phyloP scores from a whole-genome alignment of 1,140 invertebrate species.

The Palaemon carinicauda region DNA sequence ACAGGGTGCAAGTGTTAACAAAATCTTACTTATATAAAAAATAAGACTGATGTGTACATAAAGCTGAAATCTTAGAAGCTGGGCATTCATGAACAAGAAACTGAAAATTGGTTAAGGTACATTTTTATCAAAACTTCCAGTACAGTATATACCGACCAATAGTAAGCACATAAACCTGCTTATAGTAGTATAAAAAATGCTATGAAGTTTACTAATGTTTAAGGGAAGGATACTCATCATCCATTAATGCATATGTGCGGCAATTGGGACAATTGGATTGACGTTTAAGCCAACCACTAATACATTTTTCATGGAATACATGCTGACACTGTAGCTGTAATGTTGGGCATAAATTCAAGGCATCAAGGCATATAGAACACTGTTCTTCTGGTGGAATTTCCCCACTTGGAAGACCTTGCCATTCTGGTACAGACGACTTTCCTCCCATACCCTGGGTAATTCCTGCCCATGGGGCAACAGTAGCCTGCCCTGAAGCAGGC shows the following conservation, averaged over 20 bases:
- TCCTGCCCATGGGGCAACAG: conserved; percentile 32
- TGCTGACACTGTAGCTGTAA: conserved; percentile 27
- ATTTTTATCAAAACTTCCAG: no score
- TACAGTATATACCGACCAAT: no score
- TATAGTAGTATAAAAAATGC: no score
- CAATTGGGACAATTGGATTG: conserved; percentile 50
- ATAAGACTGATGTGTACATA: no score
- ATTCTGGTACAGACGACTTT: conserved; percentile 9
- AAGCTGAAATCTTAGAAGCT: no score
- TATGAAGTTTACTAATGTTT: no score
- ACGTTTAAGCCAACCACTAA: conserved; percentile 36
- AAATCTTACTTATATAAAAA: no score
- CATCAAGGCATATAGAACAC: conserved; percentile 42
- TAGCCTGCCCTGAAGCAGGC: neutral
- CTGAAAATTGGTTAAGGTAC: no score
- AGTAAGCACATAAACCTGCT: no score
- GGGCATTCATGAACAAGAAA: no score
- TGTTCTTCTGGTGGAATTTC: conserved; percentile 16
- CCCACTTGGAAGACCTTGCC: conserved; percentile 27
- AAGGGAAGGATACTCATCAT: conserved; percentile 39
- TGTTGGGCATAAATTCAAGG: conserved; percentile 20
- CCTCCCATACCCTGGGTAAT: neutral
- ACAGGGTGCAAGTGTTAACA: no score
- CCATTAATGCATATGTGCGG: conserved; percentile 46
- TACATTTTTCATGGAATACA: conserved; percentile 41